Conservation (phyloP, 37 sponge, comb jelly and placozoan species). For the Halisarca cf. caerulea region DNA sequence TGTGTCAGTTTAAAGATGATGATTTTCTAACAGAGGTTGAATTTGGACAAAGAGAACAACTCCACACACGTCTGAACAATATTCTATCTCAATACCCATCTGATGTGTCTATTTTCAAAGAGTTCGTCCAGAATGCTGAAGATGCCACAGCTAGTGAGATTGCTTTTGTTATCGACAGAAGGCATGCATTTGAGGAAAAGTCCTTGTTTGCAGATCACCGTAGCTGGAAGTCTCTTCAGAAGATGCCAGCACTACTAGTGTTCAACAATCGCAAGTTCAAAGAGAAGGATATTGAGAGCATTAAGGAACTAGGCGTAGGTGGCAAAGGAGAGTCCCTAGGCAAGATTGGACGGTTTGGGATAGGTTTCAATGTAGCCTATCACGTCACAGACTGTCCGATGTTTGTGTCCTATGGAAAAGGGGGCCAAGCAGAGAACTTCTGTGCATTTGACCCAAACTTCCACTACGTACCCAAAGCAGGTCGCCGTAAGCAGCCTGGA, state of each 20-base stretch:
- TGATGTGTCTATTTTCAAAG: constrained; percentile 74
- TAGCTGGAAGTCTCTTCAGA: constrained; percentile 61
- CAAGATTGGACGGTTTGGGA: constrained; percentile 80
- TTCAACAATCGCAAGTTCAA: constrained; percentile 73
- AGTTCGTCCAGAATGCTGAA: constrained; percentile 85
- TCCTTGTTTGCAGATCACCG: constrained; percentile 24
- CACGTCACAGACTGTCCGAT: constrained; percentile 87
- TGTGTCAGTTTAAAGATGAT: constrained; percentile 44
- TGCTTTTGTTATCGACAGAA: constrained; percentile 63
- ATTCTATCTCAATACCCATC: constrained; percentile 66
- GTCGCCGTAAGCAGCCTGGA: not conserved
- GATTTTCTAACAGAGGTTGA: constrained; percentile 51
- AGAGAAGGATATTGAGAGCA: constrained; percentile 71
- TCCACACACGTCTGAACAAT: constrained; percentile 66
- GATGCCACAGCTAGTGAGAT: constrained; percentile 78
- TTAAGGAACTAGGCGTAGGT: constrained; percentile 74
- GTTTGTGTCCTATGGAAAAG: constrained; percentile 54
- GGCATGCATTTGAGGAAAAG: constrained; percentile 30
- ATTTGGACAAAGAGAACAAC: constrained; percentile 74
- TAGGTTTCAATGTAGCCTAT: constrained; percentile 89
- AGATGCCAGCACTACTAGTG: constrained; percentile 57
- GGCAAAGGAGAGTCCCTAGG: constrained; percentile 60
- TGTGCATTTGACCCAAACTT: constrained; percentile 75
- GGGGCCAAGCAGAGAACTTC: constrained; percentile 48
- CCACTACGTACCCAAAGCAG: constrained; percentile 19